These are phyloP conservation scores for Apogon talboti DNA, from an alignment of 2,797 vertebrate species.

Conservation along the genomic window DNA sequence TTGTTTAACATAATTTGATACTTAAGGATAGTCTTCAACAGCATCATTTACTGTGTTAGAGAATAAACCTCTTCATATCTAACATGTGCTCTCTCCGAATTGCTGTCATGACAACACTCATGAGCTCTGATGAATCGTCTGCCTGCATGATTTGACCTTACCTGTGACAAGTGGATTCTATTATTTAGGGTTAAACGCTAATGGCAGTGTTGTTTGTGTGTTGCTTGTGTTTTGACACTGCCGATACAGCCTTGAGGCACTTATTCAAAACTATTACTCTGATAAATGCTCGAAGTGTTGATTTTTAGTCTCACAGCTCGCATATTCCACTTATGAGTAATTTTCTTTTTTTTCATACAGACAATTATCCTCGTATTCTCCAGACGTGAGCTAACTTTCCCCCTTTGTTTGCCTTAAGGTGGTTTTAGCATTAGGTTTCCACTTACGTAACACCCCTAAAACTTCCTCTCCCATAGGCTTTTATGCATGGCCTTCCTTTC, in stretches of 20 bases:
- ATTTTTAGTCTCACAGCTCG: slow-evolving; percentile 3
- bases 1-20: slow-evolving; percentile 12
- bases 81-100: slow-evolving; percentile 11
- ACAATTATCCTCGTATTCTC: slow-evolving; percentile 14
- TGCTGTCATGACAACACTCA: slow-evolving; percentile 7
- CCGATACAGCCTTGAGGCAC: neutral
- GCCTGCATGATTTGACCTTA: neutral
- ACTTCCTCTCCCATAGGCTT: slow-evolving; percentile 46
- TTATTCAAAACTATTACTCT: neutral
- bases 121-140: neutral
- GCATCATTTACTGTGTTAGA: slow-evolving; percentile 9
- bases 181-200: slow-evolving; percentile 22
- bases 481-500: slow-evolving; percentile 36
- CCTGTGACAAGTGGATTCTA: neutral
- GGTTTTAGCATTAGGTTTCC: slow-evolving; percentile 46
- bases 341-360: slow-evolving; percentile 4
- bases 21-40: slow-evolving; percentile 16
- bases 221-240: slow-evolving; percentile 1
- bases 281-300: neutral
- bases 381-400: slow-evolving; percentile 14
- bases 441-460: slow-evolving; percentile 47
- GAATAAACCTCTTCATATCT: slow-evolving; percentile 34
- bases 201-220: neutral
- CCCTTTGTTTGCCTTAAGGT: slow-evolving; percentile 26
- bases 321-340: neutral